Percentiles rank a stretch among this genome's conserved stretches.
Conservation (phyloP, 1,140 invertebrate genomes). For the Pseudomyrmex pallidus region DNA sequence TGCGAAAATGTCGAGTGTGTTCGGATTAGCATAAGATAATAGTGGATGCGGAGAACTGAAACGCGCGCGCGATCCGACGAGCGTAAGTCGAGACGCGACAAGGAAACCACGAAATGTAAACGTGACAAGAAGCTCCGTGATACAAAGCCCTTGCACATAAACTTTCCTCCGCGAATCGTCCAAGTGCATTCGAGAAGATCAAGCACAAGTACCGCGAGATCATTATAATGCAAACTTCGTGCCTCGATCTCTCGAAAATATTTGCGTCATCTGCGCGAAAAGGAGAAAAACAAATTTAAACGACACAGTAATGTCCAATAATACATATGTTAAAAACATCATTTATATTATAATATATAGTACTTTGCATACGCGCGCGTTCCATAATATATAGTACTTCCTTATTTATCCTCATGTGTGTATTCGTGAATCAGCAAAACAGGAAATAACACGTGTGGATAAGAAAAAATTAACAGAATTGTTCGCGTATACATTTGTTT, state of each 20-base stretch:
- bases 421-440: too few species aligned
- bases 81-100: slow-evolving; percentile 63
- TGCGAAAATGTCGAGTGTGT: slow-evolving; percentile 53
- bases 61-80: slow-evolving; percentile 47
- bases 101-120: slow-evolving; percentile 36
- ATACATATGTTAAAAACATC: too few species aligned
- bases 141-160: background rate
- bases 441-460: too few species aligned
- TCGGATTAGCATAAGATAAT: slow-evolving; percentile 70
- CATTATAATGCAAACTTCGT: background rate
- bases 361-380: too few species aligned
- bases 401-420: too few species aligned
- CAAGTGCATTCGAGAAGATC: background rate
- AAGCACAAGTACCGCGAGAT: background rate
- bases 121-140: slow-evolving; percentile 3
- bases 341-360: too few species aligned
- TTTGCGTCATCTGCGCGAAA: too few species aligned
- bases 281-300: background rate
- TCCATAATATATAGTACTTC: too few species aligned
- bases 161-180: background rate
- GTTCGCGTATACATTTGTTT: slow-evolving; percentile 5
- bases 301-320: too few species aligned
- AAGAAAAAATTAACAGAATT: slow-evolving; percentile 22
- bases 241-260: background rate
- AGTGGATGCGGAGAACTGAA: slow-evolving; percentile 55